Base-by-base conservation (phyloP, 2,113 vertebrate genomes). In the Pithys albifrons region DNA sequence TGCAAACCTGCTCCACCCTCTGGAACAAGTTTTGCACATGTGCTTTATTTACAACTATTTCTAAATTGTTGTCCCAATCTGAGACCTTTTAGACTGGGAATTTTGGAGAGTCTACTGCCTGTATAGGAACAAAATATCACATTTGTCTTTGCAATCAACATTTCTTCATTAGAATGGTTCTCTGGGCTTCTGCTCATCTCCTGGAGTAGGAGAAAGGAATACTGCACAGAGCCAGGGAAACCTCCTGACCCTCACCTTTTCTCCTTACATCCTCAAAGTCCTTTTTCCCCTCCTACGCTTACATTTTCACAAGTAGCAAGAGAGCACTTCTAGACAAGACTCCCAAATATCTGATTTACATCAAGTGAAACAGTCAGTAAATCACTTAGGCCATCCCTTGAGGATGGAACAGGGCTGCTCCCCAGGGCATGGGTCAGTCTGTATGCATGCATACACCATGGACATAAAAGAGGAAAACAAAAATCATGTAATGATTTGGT, bases 351-450 rank as follows among this genome's bases (percentile, higher is more conserved):
- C 66, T 64, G 33, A 51, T 77, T 84, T 91, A 74, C 12, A 86
- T 82, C 61, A 82, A 43, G 13, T 39, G 43, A 66, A 86, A 86
- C n/a, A n/a, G 51, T 92, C 43, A 31, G 48, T 70, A 51, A 88
- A 67, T 20, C 17, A 37, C 52, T 66, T 35, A 31, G 43, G 33
- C 16, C 48, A 61, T 41, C 59, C 84, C 59, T 23, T 41, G 52
- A 70, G 43, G 46, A 37, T 0, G 2, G 37, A 85, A 29, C 0
- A 0, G 51, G 85, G 18, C 52, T 55, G 43, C 31, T 80, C 28
- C 27, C 45, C 16, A 22, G 27, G 52, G 28, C 6, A 14, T 1
- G 5, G 25, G 6, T 19, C 3, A 1, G 9, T 46, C 31, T 0
- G 0, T 41, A 2, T 41, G n/a, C 31, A 19, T 72, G 29, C 20